Conservation (phyloP, 2,113 vertebrate genomes). For the Rutilus rutilus region DNA sequence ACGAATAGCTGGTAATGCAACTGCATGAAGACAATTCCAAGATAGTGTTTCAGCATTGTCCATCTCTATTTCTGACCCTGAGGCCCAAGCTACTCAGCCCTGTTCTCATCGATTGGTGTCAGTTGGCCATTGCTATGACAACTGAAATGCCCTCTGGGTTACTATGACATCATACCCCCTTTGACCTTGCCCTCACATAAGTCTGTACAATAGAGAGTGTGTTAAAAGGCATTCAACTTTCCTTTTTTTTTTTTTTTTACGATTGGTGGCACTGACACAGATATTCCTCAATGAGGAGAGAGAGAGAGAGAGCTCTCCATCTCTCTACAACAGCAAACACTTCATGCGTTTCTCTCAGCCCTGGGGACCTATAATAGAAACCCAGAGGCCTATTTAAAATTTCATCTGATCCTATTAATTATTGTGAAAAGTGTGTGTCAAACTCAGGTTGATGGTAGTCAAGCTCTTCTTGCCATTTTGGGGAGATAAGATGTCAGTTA, state of each 20-base stretch:
- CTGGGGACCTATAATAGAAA: constrained; percentile 58
- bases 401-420: constrained; percentile 68
- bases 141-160: constrained; percentile 50
- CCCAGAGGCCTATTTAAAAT: constrained; percentile 63
- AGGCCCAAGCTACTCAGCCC: constrained; percentile 48
- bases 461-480: constrained; percentile 62
- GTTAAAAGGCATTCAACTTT: constrained; percentile 20
- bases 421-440: constrained; percentile 64
- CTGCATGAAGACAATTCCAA: constrained; percentile 23
- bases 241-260: neutral
- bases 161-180: constrained; percentile 51
- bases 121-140: constrained; percentile 56
- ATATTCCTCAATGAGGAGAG: constrained; percentile 28
- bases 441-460: constrained; percentile 60
- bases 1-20: neutral
- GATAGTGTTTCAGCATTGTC: constrained; percentile 45
- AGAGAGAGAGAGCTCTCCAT: constrained; percentile 26
- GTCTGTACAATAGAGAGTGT: constrained; percentile 19
- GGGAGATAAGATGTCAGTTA: constrained; percentile 69
- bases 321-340: constrained; percentile 42
- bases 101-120: constrained; percentile 59
- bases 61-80: constrained; percentile 58
- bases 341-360: constrained; percentile 45
- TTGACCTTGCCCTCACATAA: constrained; percentile 58
- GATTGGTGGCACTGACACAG: constrained; percentile 12